phyloP scores from a whole-genome alignment of 2,113 vertebrate species.

The Cyanoliseus patagonus region DNA sequence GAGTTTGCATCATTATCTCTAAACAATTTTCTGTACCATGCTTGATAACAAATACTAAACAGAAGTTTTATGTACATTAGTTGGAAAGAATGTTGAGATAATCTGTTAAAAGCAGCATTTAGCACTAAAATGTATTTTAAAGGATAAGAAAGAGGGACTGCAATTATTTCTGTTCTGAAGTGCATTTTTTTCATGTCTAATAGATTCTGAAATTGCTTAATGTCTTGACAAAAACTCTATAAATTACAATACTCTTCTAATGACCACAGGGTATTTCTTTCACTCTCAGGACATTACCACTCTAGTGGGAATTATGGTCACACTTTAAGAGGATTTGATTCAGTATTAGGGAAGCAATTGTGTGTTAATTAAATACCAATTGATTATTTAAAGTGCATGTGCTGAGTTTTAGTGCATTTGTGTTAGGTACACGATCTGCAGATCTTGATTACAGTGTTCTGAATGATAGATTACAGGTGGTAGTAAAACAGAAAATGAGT shows the following conservation, averaged over 20 bases:
- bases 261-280: slow-evolving; percentile 39
- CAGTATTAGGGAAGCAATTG: slow-evolving; percentile 13
- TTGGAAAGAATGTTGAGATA: background rate
- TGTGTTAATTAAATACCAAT: slow-evolving; percentile 62
- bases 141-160: background rate
- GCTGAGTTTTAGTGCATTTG: background rate
- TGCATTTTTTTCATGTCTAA: background rate
- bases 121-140: background rate
- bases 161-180: background rate
- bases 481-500: background rate
- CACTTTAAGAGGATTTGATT: slow-evolving; percentile 65
- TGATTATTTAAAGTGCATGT: slow-evolving; percentile 55
- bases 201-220: slow-evolving; percentile 45
- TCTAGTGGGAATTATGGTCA: slow-evolving; percentile 60
- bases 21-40: background rate
- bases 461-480: background rate
- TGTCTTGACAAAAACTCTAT: slow-evolving; percentile 53
- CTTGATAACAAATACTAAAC: background rate
- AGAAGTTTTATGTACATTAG: background rate
- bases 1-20: background rate
- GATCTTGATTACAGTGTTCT: background rate
- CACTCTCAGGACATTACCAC: slow-evolving; percentile 50
- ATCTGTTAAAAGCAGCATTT: background rate
- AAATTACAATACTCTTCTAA: slow-evolving; percentile 47
- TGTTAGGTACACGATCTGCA: background rate